Evolutionary conservation across 2,888 invertebrate species (phyloP), one percentile per base, ranked within the genome.

Genomic region (Cryptophagus acutangulus): DNA sequence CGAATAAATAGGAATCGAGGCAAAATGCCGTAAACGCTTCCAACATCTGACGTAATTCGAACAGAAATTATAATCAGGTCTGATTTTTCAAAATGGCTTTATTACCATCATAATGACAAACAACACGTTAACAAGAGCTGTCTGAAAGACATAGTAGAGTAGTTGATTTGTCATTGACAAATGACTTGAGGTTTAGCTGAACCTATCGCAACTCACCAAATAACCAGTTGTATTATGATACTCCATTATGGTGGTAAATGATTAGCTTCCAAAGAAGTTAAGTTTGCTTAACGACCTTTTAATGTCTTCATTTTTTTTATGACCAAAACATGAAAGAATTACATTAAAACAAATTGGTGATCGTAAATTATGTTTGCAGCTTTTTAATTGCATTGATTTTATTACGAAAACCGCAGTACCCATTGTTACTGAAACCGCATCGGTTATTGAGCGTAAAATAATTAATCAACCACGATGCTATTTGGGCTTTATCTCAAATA

Each of bases 341-440:
- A 8, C 6, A 20, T 8, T 8, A 20, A 20, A 8, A 20, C 24
- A n/a, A n/a, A 8, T 20, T 20, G 24, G 24, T 6, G n/a, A 20
- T 8, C 6, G 24, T 6, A 20, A 20, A 8, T 20, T 8, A 8
- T 20, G 24, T 20, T 8, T 20, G 6, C n/a, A 8, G 24, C n/a
- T 20, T n/a, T n/a, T 31, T 10, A 5, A 31, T 43, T 38, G 39
- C 48, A 46, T 43, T 49, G 49, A 49, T 47, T 51, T 51, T 49
- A 51, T 51, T 51, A 47, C 44, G 43, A 30, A 43, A 43, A 51
- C 49, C 45, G 45, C 45, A 40, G 41, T 44, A 45, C 48, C 49
- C 52, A 36, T n/a, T n/a, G n/a, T n/a, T n/a, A n/a, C n/a, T n/a
- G n/a, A n/a, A n/a, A n/a, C n/a, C n/a, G n/a, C n/a, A n/a, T n/a